Base-by-base conservation (phyloP, 2,113 vertebrate genomes). In the Girardinichthys multiradiatus region DNA sequence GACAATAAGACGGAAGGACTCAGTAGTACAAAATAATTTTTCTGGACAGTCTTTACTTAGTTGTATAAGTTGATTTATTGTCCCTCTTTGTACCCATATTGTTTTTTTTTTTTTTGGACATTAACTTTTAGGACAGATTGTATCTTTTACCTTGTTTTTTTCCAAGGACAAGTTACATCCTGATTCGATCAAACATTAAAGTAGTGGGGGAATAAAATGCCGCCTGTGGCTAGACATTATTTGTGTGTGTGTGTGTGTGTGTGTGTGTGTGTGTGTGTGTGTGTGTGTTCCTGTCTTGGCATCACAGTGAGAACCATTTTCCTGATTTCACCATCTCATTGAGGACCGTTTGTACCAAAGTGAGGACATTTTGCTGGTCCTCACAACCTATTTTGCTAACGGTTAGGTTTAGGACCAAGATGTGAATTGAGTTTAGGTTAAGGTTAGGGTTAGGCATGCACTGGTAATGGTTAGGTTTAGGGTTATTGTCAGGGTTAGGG, bases 1-100 rank as follows among this genome's bases (percentile, higher is more conserved):
- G n/a, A 86, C 80, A 80, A 79, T 79, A 62, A 65, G n/a, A 75
- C 83, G 89, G 88, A 89, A 79, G 82, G 87, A 81, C 65, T 77
- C 13, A 45, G 19, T 26, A n/a, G 10, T 27, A 31, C 51, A 51
- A 12, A 24, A 59, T 62, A 70, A 4, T 73, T 68, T 57, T 35
- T 83, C 51, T 48, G 28, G 64, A 70, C 24, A n/a, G 17, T 39
- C 30, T n/a, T 31, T 81, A 64, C 85, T 72, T 27, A 14, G 15
- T 72, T 57, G 2, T 2, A 29, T 37, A 66, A 27, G 28, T 3
- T 4, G n/a, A 27, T 24, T n/a, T 31, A 35, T 63, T 27, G 30
- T 75, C 54, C 15, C 13, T 70, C 64, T 30, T 42, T 64, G 7
- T 29, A 11, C 62, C 37, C 28, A 35, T 12, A 72, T 78, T 83